Evolutionary conservation across 2,888 invertebrate genomes (phyloP).

Genomic region (Zeuzera pyrina): DNA sequence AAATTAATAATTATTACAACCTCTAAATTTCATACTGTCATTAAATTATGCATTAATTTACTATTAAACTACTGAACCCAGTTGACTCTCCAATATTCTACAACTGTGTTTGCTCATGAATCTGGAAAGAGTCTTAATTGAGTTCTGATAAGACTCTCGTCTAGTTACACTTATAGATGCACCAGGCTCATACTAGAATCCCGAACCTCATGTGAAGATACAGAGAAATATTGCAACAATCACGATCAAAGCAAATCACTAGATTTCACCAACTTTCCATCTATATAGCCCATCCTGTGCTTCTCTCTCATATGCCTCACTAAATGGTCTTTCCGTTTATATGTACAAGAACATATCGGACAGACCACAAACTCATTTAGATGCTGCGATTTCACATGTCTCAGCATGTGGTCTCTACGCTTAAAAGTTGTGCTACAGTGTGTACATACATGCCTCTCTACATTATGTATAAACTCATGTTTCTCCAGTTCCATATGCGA

Average conservation of each 20-base stretch:
- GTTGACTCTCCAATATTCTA: not conserved
- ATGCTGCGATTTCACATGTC: constrained; percentile 40
- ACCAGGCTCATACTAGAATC: no score
- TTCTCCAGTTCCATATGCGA: constrained; percentile 22
- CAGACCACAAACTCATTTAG: constrained; percentile 29
- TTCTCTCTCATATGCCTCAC: constrained; percentile 40
- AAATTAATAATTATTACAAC: no score
- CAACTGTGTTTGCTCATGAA: no score
- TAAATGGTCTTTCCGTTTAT: constrained; percentile 43
- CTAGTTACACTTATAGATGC: no score
- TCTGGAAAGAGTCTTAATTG: no score
- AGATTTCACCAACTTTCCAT: not conserved
- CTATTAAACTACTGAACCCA: not conserved
- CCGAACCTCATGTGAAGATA: no score
- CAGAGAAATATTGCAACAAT: no score
- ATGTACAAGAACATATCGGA: constrained; percentile 32
- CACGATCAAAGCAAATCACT: not conserved
- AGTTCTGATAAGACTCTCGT: no score
- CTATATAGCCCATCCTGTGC: constrained; percentile 24
- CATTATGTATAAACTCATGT: constrained; percentile 26
- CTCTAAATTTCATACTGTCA: not conserved
- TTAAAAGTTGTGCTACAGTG: constrained; percentile 37
- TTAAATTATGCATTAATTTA: not conserved
- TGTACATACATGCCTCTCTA: constrained; percentile 32
- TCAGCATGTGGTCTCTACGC: constrained; percentile 39